Evolutionary conservation across 2,797 vertebrate genomes (phyloP).

Genomic region (Spondyliosoma cantharus): DNA sequence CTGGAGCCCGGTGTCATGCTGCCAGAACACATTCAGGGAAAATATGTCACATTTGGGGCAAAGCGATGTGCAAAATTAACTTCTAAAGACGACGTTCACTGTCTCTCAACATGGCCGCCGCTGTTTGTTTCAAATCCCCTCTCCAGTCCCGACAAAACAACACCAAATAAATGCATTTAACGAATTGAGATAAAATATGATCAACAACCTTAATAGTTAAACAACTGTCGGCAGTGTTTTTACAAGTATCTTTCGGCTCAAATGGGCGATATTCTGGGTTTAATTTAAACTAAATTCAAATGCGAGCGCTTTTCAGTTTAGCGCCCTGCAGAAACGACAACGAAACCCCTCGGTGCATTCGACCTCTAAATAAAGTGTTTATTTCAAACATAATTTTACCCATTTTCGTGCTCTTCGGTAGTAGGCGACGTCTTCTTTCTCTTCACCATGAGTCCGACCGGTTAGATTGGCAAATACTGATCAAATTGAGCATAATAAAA

Average conservation of each 20-base stretch:
- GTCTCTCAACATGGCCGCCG: conserved; percentile 99
- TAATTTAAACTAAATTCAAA: conserved; percentile 83
- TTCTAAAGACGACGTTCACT: conserved; percentile 87
- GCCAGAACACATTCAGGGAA: conserved; percentile 74
- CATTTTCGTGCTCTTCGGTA: conserved; percentile 85
- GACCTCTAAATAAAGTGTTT: conserved; percentile 87
- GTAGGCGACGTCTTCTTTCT: conserved; percentile 86
- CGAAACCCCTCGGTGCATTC: conserved; percentile 81
- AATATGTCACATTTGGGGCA: conserved; percentile 71
- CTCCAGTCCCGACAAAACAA: conserved; percentile 92
- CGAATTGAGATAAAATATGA: conserved; percentile 40
- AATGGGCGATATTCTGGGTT: conserved; percentile 46
- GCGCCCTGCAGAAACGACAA: conserved; percentile 88
- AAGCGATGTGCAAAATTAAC: conserved; percentile 82
- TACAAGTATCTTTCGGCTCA: conserved; percentile 42
- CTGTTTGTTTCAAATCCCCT: conserved; percentile 99
- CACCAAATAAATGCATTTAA: conserved; percentile 78
- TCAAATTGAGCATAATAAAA: conserved; percentile 86
- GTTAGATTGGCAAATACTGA: conserved; percentile 74
- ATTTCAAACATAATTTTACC: conserved; percentile 80
- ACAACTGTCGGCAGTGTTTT: conserved; percentile 16
- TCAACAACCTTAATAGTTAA: conserved; percentile 27
- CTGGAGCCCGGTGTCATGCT: conserved; percentile 98
- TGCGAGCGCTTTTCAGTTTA: conserved; percentile 86
- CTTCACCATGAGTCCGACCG: conserved; percentile 91